Base-by-base conservation (phyloP, 2,888 invertebrate species). In the Linyphia triangularis region DNA sequence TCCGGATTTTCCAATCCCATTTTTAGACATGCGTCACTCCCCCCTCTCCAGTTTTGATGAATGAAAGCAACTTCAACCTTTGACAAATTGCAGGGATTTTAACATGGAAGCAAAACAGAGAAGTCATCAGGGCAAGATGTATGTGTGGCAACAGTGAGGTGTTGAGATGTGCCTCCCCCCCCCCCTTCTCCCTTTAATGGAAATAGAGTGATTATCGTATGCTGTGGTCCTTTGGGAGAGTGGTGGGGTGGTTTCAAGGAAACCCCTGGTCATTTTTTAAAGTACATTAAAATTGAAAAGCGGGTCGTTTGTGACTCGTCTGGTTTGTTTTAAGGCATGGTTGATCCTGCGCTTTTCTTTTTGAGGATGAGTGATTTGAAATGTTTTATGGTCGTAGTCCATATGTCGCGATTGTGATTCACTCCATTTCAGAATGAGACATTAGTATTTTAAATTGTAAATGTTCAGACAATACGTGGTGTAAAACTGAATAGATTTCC, bases 41-140 rank as follows among this genome's bases (percentile, higher is more conserved):
- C 33, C 57, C 16, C 9, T 28, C 10, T 19, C 24, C 37, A 59
- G 67, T n/a, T 75, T 84, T 84, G 84, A 84, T 69, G 59, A 69
- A 84, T 84, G 75, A 77, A 75, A 69, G 26, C 37, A 19, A n/a
- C 59, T 37, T 37, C 67, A 67, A 67, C 26, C 69, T 84, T 67
- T 84, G 84, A 84, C 84, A 84, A 84, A 84, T 84, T 75, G 77
- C 75, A 77, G 75, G 77, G 84, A 84, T 84, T 77, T 84, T 67
- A 51, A 73, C 83, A 73, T 73, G 51, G 51, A 51, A n/a, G 16
- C 51, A 16, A 51, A 51, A 51, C 51, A 51, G 51, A 51, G 51
- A 51, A 51, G 51, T 51, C 51, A 51, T n/a, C 51, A n/a, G 5
- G 4, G 16, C 51, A 51, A 51, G 51, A 51, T 13, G 51, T 51